Percentiles rank a stretch among this genome's conserved stretches.
These are phyloP conservation scores for Drosophila repletoides DNA, from an alignment of 1,140 invertebrate genomes.

Conservation along the genomic window DNA sequence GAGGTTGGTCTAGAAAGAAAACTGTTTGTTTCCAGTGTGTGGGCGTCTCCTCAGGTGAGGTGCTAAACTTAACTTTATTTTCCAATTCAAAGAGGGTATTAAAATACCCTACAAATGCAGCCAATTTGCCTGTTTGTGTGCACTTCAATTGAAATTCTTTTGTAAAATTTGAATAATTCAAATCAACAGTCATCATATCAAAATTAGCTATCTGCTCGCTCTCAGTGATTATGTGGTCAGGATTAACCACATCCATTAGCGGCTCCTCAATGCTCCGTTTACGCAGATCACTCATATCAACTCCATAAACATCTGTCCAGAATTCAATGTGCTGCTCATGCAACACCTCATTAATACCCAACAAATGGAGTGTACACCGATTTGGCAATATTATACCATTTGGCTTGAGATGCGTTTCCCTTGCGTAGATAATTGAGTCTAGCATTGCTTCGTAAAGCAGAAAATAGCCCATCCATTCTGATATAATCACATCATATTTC, in stretches of 20 bases:
- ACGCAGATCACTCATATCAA: slow-evolving; percentile 97
- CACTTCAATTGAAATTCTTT: slow-evolving; percentile 90
- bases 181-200: slow-evolving; percentile 92
- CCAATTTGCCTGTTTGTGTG: slow-evolving; percentile 88
- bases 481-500: slow-evolving; percentile 97
- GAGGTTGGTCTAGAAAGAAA: slow-evolving; percentile 91
- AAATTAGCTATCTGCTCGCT: slow-evolving; percentile 87
- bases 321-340: slow-evolving; percentile 90
- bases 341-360: slow-evolving; percentile 92
- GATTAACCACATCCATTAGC: slow-evolving; percentile 92
- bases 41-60: slow-evolving; percentile 87
- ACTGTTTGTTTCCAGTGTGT: slow-evolving; percentile 99
- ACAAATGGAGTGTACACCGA: slow-evolving; percentile 93
- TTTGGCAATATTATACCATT: slow-evolving; percentile 92
- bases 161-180: slow-evolving; percentile 91
- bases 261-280: slow-evolving; percentile 94
- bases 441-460: slow-evolving; percentile 99
- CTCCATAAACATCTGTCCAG: slow-evolving; percentile 98
- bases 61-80: slow-evolving; percentile 87
- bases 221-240: slow-evolving; percentile 90
- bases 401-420: slow-evolving; percentile 92
- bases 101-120: slow-evolving; percentile 96
- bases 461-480: slow-evolving; percentile 99
- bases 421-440: slow-evolving; percentile 94
- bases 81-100: slow-evolving; percentile 93